Percentiles rank a stretch among this genome's conserved stretches.
Evolutionary conservation across 30 jellyfish, hydroid and myxozoan species (phyloP).

Genomic region (Aurelia sp.): DNA sequence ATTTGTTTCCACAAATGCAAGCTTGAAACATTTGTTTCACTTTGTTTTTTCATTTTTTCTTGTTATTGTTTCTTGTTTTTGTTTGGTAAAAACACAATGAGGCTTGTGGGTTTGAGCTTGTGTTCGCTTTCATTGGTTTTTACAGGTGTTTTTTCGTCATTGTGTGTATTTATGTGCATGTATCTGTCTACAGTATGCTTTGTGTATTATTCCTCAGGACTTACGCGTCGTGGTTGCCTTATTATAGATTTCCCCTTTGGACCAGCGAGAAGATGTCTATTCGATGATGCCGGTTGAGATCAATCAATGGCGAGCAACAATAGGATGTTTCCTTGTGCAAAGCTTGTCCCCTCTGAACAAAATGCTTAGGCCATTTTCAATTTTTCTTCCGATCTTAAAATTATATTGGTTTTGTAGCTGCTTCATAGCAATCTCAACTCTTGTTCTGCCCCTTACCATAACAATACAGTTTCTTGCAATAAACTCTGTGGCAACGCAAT

Average conservation of each 20-base stretch:
- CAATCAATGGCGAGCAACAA: slow-evolving; percentile 53
- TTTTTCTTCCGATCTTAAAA: not conserved
- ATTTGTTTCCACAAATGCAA: slow-evolving; percentile 2
- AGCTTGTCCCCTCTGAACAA: not conserved
- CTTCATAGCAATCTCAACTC: slow-evolving; percentile 22
- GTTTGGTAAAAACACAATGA: not conserved
- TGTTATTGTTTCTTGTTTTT: slow-evolving; percentile 4
- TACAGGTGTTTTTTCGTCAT: slow-evolving; percentile 3
- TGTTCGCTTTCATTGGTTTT: slow-evolving; percentile 7
- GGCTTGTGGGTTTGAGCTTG: not conserved
- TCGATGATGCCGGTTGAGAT: slow-evolving; percentile 35
- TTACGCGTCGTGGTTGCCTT: slow-evolving; percentile 1
- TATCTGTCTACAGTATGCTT: slow-evolving; percentile 1
- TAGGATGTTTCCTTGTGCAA: slow-evolving; percentile 30
- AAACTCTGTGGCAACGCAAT: not conserved
- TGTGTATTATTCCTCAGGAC: slow-evolving; percentile 6
- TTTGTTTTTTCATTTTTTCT: not conserved
- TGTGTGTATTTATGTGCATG: slow-evolving; percentile 1
- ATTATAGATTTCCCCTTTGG: slow-evolving; percentile 1
- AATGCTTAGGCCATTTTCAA: slow-evolving; percentile 21
- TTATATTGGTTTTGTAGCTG: not conserved
- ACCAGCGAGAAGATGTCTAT: slow-evolving; percentile 28
- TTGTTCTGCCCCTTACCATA: slow-evolving; percentile 23
- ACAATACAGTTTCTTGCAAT: slow-evolving; percentile 6
- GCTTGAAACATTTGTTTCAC: slow-evolving; percentile 24